Conservation (phyloP, 2,888 invertebrate species). For the Sinopyrophorus schimmeli region DNA sequence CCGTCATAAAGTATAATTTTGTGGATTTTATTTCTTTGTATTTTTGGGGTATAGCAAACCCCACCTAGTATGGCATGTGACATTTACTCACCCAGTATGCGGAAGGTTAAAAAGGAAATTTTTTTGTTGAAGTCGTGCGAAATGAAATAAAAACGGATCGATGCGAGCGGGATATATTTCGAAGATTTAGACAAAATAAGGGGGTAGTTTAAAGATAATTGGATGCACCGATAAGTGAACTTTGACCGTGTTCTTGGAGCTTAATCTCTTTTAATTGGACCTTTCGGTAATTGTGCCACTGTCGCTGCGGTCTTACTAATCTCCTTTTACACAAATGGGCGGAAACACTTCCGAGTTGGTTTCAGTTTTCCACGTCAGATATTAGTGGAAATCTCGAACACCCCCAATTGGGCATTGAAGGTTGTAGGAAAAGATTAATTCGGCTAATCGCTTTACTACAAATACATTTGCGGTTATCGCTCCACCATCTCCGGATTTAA, state of each 20-base stretch:
- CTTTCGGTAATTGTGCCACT: slow-evolving; percentile 21
- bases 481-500: too few relatives aligned
- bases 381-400: slow-evolving; percentile 11
- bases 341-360: slow-evolving; percentile 19
- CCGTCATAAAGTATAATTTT: too few relatives aligned
- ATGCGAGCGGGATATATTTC: too few relatives aligned
- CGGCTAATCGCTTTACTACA: slow-evolving; percentile 2
- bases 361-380: slow-evolving; percentile 16
- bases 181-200: slow-evolving; percentile 2
- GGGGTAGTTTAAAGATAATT: slow-evolving; percentile 3
- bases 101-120: too few relatives aligned
- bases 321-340: slow-evolving; percentile 22
- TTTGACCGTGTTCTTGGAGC: slow-evolving; percentile 11
- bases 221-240: slow-evolving; percentile 12
- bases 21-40: too few relatives aligned
- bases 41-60: too few relatives aligned
- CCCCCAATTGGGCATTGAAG: slow-evolving; percentile 7
- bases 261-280: slow-evolving; percentile 22
- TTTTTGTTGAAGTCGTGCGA: too few relatives aligned
- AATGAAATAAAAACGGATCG: too few relatives aligned
- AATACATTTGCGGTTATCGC: too few relatives aligned
- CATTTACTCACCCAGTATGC: too few relatives aligned
- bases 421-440: slow-evolving; percentile 15
- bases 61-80: too few relatives aligned
- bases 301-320: slow-evolving; percentile 22